Base-by-base conservation (phyloP, 2,888 invertebrate species). In the Rhimphoctona megacephalus region DNA sequence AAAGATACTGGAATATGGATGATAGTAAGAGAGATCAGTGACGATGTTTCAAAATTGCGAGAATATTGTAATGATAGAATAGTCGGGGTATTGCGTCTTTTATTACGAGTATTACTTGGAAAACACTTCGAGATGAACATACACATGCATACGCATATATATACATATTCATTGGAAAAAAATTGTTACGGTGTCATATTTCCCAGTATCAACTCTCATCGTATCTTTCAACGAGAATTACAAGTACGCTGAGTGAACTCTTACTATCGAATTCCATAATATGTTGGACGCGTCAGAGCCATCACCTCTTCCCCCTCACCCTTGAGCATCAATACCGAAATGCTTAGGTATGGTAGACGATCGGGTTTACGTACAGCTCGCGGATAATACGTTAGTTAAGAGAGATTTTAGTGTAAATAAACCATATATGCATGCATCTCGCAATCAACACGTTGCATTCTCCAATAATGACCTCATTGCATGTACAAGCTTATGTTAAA, bases 71-170 rank as follows among this genome's bases (percentile, higher is more conserved):
- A 54, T 46, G 57, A 81, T 66, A 22, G 39, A 76, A 73, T 46
- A 64, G 52, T 61, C 22, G 46, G 46, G 69, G 64, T 69, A 83
- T 83, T 86, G 80, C 86, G 86, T 86, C 80, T 83, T 83, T 76
- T 46, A 46, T 30, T 19, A 25, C 43, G 19, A 82, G 85, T 73
- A 66, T 33, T 72, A 83, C 83, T 80, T 14, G 54, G 72, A 83
- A 86, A 80, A 43, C 72, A 81, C 81, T 83, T 39, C 33, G 77
- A 81, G n/a, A 73, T 17, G 33, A 54, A 72, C 9, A 72, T 52
- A 54, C 43, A 43, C 43, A 43, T 43, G 43, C 43, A 11, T 11
- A 14, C 0, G 6, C 14, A 43, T 43, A 43, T 33, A 5, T 33
- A 33, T 11, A 43, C 3, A 43, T 2, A 43, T 43, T 2, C 2